Percentiles rank a stretch among this genome's conserved stretches.
These are phyloP conservation scores for Cossypha heuglini DNA, from an alignment of 2,797 vertebrate species.

Conservation along the genomic window DNA sequence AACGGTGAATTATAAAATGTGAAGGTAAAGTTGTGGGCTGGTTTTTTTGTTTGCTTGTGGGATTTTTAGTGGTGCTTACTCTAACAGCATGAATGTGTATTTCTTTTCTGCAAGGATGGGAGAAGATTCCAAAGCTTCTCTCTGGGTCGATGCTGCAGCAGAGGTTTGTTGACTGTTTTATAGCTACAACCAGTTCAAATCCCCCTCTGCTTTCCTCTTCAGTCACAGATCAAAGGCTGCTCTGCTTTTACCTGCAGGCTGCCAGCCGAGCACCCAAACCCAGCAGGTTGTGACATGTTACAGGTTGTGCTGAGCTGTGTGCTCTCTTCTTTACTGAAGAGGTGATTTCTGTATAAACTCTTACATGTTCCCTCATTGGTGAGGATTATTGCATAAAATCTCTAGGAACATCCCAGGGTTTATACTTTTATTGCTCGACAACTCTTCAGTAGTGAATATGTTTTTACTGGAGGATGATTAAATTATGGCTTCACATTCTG, in stretches of 20 bases:
- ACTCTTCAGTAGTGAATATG: background rate
- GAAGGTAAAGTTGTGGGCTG: background rate
- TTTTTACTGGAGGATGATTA: background rate
- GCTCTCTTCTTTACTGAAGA: background rate
- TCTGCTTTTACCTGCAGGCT: background rate
- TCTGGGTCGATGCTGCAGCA: background rate
- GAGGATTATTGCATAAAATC: background rate
- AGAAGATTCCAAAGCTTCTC: background rate
- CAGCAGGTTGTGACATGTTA: fast-evolving
- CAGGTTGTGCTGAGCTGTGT: background rate
- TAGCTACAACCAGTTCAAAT: background rate
- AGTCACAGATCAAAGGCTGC: background rate
- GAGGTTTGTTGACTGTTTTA: background rate
- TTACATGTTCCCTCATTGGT: background rate
- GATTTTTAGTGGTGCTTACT: background rate
- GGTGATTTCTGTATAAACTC: background rate
- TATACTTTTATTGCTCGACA: background rate
- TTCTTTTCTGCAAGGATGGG: background rate
- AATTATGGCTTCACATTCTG: background rate
- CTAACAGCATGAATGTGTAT: background rate
- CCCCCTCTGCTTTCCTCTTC: background rate
- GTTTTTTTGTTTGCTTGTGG: background rate
- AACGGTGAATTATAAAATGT: background rate
- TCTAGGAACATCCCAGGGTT: background rate
- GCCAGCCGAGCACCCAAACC: background rate